These are phyloP conservation scores for Chelmon rostratus DNA, from an alignment of 2,797 vertebrate genomes.

Conservation along the genomic window DNA sequence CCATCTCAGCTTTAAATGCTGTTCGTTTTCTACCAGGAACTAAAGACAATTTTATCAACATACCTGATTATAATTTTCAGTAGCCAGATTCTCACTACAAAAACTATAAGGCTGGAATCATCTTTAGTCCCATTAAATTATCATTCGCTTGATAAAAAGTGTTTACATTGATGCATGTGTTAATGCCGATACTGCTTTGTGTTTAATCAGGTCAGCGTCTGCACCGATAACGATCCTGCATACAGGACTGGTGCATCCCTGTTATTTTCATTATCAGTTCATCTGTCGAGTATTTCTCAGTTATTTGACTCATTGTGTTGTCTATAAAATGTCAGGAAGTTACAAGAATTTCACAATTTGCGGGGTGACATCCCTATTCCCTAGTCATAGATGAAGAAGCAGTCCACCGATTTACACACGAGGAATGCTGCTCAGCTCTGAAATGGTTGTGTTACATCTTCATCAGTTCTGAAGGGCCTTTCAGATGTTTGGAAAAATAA, in stretches of 20 bases:
- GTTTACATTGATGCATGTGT: background rate
- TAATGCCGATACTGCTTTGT: too few species aligned
- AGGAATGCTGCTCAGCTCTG: too few species aligned
- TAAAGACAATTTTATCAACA: slow-evolving; percentile 3
- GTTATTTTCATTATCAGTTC: background rate
- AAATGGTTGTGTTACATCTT: too few species aligned
- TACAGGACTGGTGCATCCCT: background rate
- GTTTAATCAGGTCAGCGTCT: too few species aligned
- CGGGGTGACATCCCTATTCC: too few species aligned
- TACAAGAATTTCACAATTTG: background rate
- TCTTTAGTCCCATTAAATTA: background rate
- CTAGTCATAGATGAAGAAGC: too few species aligned
- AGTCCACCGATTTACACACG: too few species aligned
- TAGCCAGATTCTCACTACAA: background rate
- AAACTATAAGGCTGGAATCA: background rate
- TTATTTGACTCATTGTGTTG: background rate
- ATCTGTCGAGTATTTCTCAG: background rate
- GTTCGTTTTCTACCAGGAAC: slow-evolving; percentile 8
- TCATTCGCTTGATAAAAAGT: background rate
- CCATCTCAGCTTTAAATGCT: background rate
- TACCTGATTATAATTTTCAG: background rate
- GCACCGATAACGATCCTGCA: too few species aligned
- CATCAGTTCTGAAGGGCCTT: too few species aligned
- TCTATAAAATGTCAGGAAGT: too few species aligned
- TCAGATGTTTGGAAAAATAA: too few species aligned